Evolutionary conservation across 1,140 invertebrate species (phyloP), one percentile per base, ranked within the genome.

Genomic region (Octopus sinensis): DNA sequence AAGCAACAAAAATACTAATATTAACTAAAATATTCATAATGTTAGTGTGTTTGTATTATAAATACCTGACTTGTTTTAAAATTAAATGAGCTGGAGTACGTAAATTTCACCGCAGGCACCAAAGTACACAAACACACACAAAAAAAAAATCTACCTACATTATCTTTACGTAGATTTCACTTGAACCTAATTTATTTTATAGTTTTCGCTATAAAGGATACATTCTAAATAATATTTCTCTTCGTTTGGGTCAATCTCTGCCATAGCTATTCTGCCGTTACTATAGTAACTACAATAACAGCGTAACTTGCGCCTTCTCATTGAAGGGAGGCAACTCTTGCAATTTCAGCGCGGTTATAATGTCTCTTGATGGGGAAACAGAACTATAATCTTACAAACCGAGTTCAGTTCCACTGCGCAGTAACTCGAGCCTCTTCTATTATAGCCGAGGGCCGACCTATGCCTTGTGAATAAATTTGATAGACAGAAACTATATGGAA

Each of bases 221-320:
- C 86, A 84, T 84, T 86, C 82, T 4, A 87, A 80, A 62, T 87
- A 87, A 75, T 83, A 87, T 79, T 86, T 87, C 68, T 86, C 86
- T 79, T 84, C 81, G 56, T 83, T 83, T n/a, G 81, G 77, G 82
- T 84, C 86, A 84, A 87, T 87, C 53, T 86, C 85, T 77, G 54
- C 13, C 54, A 79, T 77, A 30, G 73, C 83, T 85, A 80, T 77
- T 82, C 56, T 62, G 62, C 62, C 78, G 52, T 83, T 84, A 82
- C 75, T 23, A 71, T 71, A 71, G 68, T 23, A 71, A 71, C 68
- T 6, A 7, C 7, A 17, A 43, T 43, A 43, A 43, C 30, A 43
- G 30, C 30, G 0, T 43, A 43, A 43, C 30, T 43, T 43, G 30
- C 30, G 30, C 30, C 2, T 43, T 43, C 2, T 43, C 2, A 5